Percentiles rank a stretch among this genome's conserved stretches.
Evolutionary conservation across 1,140 invertebrate genomes (phyloP).

Genomic region (Zaprionus africanus): DNA sequence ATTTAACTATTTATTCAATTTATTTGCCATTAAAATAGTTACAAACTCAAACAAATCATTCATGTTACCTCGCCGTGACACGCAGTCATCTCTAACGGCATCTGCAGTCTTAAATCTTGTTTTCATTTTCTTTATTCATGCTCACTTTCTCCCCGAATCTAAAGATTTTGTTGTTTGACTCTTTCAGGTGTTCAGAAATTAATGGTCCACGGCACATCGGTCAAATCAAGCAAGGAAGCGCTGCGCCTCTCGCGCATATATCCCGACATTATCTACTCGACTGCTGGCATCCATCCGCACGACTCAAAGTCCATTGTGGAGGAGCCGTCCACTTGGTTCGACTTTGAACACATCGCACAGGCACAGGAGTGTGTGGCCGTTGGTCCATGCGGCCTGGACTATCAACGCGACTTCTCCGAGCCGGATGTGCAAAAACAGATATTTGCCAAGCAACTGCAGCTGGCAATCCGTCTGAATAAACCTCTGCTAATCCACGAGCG

Average conservation of each 20-base stretch:
- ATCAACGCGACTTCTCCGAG: constrained; percentile 96
- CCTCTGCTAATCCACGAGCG: constrained; percentile 96
- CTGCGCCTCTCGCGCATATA: constrained; percentile 94
- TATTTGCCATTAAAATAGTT: not conserved
- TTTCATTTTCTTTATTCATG: constrained; percentile 6
- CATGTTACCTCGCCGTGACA: not conserved
- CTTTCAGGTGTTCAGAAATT: constrained; percentile 95
- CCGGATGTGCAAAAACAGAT: constrained; percentile 93
- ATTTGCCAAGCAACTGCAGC: constrained; percentile 94
- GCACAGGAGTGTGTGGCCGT: constrained; percentile 96
- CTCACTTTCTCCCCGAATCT: constrained; percentile 50
- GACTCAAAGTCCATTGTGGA: constrained; percentile 97
- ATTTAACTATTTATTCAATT: not conserved
- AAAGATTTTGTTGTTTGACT: constrained; percentile 24
- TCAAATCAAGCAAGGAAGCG: constrained; percentile 95
- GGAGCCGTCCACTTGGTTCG: constrained; percentile 88
- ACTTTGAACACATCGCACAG: constrained; percentile 89
- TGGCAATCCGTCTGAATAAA: constrained; percentile 94
- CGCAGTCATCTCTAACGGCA: not conserved
- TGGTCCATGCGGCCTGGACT: constrained; percentile 97
- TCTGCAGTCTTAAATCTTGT: constrained; percentile 1
- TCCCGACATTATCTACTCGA: constrained; percentile 95
- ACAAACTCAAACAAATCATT: not conserved
- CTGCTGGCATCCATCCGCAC: constrained; percentile 97
- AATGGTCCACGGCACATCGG: constrained; percentile 95